phyloP scores from a whole-genome alignment of 2,113 vertebrate genomes.

The mouse (Mus musculus) region DNA sequence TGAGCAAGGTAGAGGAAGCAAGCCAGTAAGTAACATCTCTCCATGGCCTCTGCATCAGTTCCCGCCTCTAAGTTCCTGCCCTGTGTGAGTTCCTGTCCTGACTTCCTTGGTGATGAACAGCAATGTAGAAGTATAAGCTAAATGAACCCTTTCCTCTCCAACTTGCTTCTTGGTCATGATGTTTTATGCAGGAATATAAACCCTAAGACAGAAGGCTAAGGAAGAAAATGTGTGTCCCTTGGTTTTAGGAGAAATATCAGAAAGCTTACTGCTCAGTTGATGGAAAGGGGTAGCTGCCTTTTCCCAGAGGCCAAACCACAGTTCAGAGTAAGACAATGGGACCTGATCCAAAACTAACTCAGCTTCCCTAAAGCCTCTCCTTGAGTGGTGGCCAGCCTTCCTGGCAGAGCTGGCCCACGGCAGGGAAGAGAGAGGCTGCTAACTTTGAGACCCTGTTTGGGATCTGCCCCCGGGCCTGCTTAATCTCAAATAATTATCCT shows the following conservation, averaged over 20 bases:
- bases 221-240: neutral
- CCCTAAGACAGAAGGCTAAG: neutral
- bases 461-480: neutral
- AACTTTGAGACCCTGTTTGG: neutral
- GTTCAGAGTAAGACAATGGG: slow-evolving; percentile 25
- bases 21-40: no score
- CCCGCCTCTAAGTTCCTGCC: no score
- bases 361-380: neutral
- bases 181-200: no score
- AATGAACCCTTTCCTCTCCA: no score
- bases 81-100: no score
- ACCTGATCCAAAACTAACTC: neutral
- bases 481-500: slow-evolving; percentile 8
- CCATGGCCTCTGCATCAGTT: no score
- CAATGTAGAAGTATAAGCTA: no score
- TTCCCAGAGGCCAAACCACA: slow-evolving; percentile 25
- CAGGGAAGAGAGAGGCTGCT: neutral
- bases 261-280: neutral
- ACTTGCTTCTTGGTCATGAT: no score
- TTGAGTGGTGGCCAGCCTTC: neutral
- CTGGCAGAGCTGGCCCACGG: neutral
- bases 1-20: no score
- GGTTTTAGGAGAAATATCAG: neutral
- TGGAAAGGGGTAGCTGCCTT: neutral
- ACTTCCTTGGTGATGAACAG: no score